Evolutionary conservation across 2,797 vertebrate species (phyloP).

Genomic region (Varecia variegata): DNA sequence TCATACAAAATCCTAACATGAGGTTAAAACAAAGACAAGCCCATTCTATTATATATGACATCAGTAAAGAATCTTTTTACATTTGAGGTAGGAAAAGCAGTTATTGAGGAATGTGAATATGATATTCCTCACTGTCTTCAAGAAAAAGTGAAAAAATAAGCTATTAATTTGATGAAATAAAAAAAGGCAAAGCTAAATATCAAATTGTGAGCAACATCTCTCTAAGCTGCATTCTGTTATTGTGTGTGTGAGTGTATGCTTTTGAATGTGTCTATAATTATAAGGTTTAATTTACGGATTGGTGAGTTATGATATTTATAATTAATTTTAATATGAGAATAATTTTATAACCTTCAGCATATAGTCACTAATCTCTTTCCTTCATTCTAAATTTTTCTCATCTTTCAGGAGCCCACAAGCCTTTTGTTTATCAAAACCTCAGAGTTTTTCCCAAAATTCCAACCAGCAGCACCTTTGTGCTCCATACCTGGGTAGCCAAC

Average conservation of each 20-base stretch:
- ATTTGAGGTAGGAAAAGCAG: not conserved
- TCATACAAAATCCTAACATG: not conserved
- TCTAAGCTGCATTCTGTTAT: not conserved
- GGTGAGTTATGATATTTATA: not conserved
- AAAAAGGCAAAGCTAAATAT: not conserved
- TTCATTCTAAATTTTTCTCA: not conserved
- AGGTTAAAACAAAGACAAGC: not conserved
- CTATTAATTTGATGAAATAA: not conserved
- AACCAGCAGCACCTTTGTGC: not conserved
- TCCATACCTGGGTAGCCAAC: not conserved
- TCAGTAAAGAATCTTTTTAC: not conserved
- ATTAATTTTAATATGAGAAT: not conserved
- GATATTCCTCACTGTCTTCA: not conserved
- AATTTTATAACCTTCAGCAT: not conserved
- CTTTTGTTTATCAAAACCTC: not conserved
- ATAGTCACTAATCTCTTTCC: not conserved
- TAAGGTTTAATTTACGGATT: not conserved
- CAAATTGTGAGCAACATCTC: not conserved
- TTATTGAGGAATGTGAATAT: not conserved
- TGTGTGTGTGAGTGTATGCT: not conserved
- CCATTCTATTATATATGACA: not conserved
- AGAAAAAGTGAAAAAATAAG: not conserved
- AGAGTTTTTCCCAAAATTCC: not conserved
- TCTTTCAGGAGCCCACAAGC: not conserved
- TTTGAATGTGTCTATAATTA: not conserved